phyloP scores from a whole-genome alignment of 2,888 invertebrate genomes.

The Drosophila birchii region DNA sequence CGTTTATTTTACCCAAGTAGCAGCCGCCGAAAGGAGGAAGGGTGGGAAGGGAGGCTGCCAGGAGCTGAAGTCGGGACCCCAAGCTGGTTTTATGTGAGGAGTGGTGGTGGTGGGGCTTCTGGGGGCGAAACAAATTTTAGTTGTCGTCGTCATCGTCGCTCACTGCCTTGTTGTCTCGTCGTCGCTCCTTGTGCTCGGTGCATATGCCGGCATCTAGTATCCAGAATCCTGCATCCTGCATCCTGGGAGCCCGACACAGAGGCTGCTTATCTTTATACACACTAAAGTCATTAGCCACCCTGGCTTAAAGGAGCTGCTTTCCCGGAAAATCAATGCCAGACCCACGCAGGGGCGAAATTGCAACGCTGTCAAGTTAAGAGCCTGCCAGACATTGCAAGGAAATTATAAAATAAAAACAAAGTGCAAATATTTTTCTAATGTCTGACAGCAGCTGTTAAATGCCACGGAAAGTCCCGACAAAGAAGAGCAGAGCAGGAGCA shows the following conservation, averaged over 20 bases:
- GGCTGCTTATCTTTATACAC: slow-evolving; percentile 72
- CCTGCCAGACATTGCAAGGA: slow-evolving; percentile 47
- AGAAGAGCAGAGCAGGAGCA: slow-evolving; percentile 15
- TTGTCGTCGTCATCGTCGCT: slow-evolving; percentile 62
- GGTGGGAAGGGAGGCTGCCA: slow-evolving; percentile 21
- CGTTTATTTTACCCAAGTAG: slow-evolving; percentile 75
- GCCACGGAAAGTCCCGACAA: slow-evolving; percentile 26
- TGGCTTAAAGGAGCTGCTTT: slow-evolving; percentile 32
- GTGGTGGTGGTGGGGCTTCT: slow-evolving; percentile 6
- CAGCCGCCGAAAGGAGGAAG: slow-evolving; percentile 39
- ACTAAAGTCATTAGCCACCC: slow-evolving; percentile 77
- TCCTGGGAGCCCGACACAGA: slow-evolving; percentile 32
- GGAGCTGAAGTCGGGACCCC: slow-evolving; percentile 29
- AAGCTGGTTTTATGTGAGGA: slow-evolving; percentile 44
- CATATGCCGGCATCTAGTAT: slow-evolving; percentile 57
- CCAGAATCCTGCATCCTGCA: slow-evolving; percentile 16
- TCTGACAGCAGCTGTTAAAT: slow-evolving; percentile 62
- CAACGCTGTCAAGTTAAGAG: slow-evolving; percentile 50
- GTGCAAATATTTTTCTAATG: slow-evolving; percentile 74
- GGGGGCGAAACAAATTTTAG: slow-evolving; percentile 65
- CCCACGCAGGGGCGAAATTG: slow-evolving; percentile 27
- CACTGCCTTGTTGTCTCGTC: slow-evolving; percentile 46
- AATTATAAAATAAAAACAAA: slow-evolving; percentile 58
- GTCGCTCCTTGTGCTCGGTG: slow-evolving; percentile 21
- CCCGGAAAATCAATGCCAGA: slow-evolving; percentile 57